Evolutionary conservation across 2,888 invertebrate species (phyloP).

Genomic region (Tetragonisca angustula): DNA sequence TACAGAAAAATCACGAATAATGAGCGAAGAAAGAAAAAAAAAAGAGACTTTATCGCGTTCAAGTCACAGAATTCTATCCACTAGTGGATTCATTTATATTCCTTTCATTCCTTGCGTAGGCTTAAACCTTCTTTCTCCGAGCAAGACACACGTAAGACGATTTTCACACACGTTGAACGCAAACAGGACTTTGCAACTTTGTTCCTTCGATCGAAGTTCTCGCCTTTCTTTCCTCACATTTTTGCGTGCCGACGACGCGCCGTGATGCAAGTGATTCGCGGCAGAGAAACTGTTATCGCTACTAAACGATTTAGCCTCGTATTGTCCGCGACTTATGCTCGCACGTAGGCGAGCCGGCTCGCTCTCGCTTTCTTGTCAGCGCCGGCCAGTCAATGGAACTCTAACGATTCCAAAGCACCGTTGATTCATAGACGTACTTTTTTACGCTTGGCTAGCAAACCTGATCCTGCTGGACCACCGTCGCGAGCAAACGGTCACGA

Average conservation of each 20-base stretch:
- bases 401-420: conserved; percentile 72
- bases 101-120: background rate
- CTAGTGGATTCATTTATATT: conserved; percentile 17
- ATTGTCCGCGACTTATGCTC: conserved; percentile 56
- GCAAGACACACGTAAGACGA: conserved; percentile 27
- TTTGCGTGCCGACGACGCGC: conserved; percentile 23
- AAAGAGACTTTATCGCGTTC: conserved; percentile 1
- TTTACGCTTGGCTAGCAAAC: conserved; percentile 39
- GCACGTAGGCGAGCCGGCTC: conserved; percentile 62
- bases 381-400: conserved; percentile 64
- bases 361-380: conserved; percentile 49
- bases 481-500: conserved; percentile 14
- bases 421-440: conserved; percentile 66
- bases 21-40: background rate
- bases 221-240: conserved; percentile 13
- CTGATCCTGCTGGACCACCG: conserved; percentile 38
- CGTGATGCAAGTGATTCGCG: conserved; percentile 15
- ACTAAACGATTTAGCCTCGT: conserved; percentile 66
- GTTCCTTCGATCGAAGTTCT: background rate
- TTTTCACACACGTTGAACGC: conserved; percentile 15
- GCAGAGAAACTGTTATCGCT: conserved; percentile 58
- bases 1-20: background rate
- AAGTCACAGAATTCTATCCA: conserved; percentile 24
- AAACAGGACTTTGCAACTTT: conserved; percentile 46
- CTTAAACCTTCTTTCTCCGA: conserved; percentile 30